These are phyloP conservation scores for Lipotes vexillifer DNA, from an alignment of 2,113 vertebrate species.

Conservation along the genomic window DNA sequence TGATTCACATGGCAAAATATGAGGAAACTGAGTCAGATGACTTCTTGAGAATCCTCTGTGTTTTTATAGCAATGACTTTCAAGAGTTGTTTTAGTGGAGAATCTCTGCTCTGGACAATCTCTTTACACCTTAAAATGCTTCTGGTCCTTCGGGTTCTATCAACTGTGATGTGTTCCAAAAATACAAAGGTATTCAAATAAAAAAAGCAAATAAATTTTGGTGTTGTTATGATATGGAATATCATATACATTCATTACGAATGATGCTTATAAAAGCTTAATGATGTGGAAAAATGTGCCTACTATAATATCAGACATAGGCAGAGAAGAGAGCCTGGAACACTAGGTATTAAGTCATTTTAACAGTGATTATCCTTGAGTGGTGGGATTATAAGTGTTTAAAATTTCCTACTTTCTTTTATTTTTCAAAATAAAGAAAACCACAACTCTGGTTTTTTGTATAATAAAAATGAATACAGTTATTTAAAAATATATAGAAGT, in stretches of 20 bases:
- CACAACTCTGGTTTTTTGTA: not conserved
- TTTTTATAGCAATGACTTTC: not conserved
- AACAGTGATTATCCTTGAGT: not conserved
- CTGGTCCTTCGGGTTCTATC: not conserved
- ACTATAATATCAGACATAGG: not conserved
- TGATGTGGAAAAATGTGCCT: not conserved
- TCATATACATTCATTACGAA: not conserved
- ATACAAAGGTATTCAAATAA: slow-evolving; percentile 14
- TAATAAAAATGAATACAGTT: slow-evolving; percentile 28
- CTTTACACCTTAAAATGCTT: not conserved
- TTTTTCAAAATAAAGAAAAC: slow-evolving; percentile 17
- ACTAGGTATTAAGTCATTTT: not conserved
- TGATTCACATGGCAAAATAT: not conserved
- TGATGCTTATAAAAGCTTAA: not conserved
- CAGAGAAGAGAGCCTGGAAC: not conserved
- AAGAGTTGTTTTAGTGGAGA: not conserved
- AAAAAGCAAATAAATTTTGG: slow-evolving; percentile 13
- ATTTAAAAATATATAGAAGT: slow-evolving; percentile 10
- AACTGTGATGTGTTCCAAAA: not conserved
- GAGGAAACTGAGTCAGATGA: not conserved
- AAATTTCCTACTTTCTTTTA: not conserved
- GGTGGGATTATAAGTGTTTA: not conserved
- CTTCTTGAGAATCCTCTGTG: not conserved
- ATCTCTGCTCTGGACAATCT: not conserved
- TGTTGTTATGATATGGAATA: not conserved